Base-by-base conservation (phyloP, 2,113 vertebrate genomes). In the Prunella fulvescens region DNA sequence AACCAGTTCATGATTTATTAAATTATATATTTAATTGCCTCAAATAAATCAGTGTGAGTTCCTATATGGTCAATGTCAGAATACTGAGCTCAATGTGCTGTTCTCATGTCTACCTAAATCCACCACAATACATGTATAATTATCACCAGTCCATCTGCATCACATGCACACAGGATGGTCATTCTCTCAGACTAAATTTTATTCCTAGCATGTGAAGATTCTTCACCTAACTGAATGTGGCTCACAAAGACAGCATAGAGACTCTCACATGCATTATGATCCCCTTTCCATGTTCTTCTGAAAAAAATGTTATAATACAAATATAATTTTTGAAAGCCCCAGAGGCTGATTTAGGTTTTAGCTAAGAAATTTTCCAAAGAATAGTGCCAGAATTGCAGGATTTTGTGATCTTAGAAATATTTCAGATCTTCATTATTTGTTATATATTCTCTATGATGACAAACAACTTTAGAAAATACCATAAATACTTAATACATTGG, bases 401-500 rank as follows among this genome's bases (percentile, higher is more conserved):
- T 14, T 89, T 81, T 79, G 31, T 72, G 42, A 77, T 51, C 14
- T 82, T 35, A 86, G 57, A 61, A 86, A 76, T 76, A 72, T 79
- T 95, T 92, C 48, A 40, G 24, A n/a, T 67, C 42, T 89, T 79
- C 22, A 11, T 80, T 76, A 64, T 72, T 95, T 57, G 5, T 76
- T 81, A 61, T 40, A 39, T 76, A 47, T 58, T 78, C 67, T 11
- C 7, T 53, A 83, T 48, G 26, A 77, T 64, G 84, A 87, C 13
- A 96, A 95, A 64, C 35, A 0, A 69, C 7, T 88, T 87, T 57
- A 72, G 54, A 72, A 90, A 85, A 95, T 57, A 78, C 20, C 19
- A 45, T 48, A 84, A 76, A 95, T 74, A 25, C 37, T 87, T 90
- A 72, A 65, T 74, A 78, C 24, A 26, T 25, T 86, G 88, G 47